Percentiles rank a stretch among this genome's conserved stretches.
Conservation (phyloP, 1,140 invertebrate species). For the Asbolus verrucosus region DNA sequence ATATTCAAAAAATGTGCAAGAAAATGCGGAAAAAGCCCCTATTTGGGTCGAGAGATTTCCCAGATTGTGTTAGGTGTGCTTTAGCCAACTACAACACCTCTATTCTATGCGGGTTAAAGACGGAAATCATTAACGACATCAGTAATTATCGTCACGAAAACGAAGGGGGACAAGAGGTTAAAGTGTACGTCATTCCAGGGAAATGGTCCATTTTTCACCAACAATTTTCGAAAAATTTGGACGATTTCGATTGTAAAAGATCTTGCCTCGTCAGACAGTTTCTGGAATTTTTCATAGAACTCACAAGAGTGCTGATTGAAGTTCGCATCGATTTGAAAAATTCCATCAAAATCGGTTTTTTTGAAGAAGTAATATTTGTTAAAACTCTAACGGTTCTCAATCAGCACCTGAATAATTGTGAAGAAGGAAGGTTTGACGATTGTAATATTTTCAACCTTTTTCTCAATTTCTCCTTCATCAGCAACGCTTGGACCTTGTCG, state of each 20-base stretch:
- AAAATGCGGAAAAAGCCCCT: neutral
- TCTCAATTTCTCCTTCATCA: constrained; percentile 42
- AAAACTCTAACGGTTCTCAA: constrained; percentile 41
- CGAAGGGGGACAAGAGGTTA: neutral
- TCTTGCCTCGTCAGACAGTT: constrained; percentile 38
- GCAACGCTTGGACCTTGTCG: constrained; percentile 49
- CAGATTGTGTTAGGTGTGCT: neutral
- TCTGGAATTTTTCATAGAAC: constrained; percentile 47
- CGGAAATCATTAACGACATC: neutral
- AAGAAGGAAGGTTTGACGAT: too few species aligned
- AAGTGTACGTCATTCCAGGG: neutral
- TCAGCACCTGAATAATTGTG: constrained; percentile 49
- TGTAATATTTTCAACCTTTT: constrained; percentile 48
- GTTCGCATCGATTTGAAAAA: constrained; percentile 29
- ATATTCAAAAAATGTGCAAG: constrained; percentile 16
- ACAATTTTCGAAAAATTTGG: constrained; percentile 24
- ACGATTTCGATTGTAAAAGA: constrained; percentile 39
- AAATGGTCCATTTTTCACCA: constrained; percentile 33
- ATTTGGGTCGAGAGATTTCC: neutral
- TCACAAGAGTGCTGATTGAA: constrained; percentile 44
- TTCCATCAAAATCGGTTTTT: constrained; percentile 40
- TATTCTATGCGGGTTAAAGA: constrained; percentile 1
- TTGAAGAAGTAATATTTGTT: constrained; percentile 48
- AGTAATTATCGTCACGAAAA: neutral
- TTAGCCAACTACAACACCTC: neutral